Evolutionary conservation across 1,140 invertebrate genomes (phyloP).

Genomic region (Zaprionus lachaisei): DNA sequence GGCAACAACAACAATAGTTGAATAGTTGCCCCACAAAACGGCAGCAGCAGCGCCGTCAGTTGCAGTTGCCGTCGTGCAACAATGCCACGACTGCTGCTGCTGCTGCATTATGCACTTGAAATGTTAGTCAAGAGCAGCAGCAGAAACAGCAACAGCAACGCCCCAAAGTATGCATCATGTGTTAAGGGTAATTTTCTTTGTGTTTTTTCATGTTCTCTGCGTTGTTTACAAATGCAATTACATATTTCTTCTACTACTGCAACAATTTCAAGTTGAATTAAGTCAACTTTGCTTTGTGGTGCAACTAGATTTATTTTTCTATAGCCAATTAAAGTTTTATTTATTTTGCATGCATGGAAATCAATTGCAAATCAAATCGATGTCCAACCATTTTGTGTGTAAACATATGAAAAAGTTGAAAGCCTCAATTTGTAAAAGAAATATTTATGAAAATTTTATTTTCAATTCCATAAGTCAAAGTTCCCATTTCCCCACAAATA

Average conservation of each 20-base stretch:
- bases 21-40: constrained; percentile 8
- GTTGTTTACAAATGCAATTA: constrained; percentile 71
- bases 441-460: not conserved
- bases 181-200: constrained; percentile 36
- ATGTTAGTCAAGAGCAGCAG: constrained; percentile 75
- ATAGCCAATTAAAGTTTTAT: not conserved
- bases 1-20: not conserved
- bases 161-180: constrained; percentile 40
- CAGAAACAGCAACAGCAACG: constrained; percentile 32
- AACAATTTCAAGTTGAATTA: not conserved
- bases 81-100: constrained; percentile 46
- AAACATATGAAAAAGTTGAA: not conserved
- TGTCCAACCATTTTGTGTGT: not conserved
- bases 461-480: not conserved
- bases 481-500: not conserved
- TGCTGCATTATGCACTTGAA: constrained; percentile 70
- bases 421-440: not conserved
- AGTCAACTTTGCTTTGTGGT: not conserved
- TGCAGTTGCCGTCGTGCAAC: constrained; percentile 49
- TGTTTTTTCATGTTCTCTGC: constrained; percentile 19
- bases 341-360: constrained; percentile 10
- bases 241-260: constrained; percentile 44
- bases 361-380: constrained; percentile 2
- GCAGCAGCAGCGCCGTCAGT: constrained; percentile 51
- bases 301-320: not conserved